Base-by-base conservation (phyloP, 2,797 vertebrate species). In the Phrynocephalus forsythii region DNA sequence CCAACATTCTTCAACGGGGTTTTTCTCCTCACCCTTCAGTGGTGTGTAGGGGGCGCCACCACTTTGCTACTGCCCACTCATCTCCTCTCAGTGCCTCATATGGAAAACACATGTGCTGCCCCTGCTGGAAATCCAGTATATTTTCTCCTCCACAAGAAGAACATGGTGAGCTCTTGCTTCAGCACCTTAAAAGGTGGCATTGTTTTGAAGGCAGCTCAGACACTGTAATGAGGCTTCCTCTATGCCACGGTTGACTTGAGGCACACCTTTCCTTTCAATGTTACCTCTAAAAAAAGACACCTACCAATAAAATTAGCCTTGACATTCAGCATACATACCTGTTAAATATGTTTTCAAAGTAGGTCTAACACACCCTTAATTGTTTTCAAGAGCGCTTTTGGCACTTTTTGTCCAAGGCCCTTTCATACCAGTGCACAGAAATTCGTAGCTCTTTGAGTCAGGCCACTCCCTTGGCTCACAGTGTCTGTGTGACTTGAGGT, bases 291-390 rank as follows among this genome's bases (percentile, higher is more conserved):
- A 81, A 81, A 83, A 93, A 93, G 84, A 48, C 89, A 89, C 85
- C 91, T 66, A 92, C 87, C 92, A 38, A 89, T 86, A 95, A 94
- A 93, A 89, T 79, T 91, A 93, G 82, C 89, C 88, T 79, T 86
- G 85, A 91, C 90, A 89, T 75, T 1, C 89, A 87, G 90, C 91
- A 90, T 88, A 87, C 66, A 83, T 67, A 86, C 75, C 88, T 94
- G 92, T 90, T 89, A 87, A 92, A 93, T 93, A 93, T 91, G 87
- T 92, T 93, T 83, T 82, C 84, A 92, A 90, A 94, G 91, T 82
- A 86, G n/a, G 87, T 86, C 79, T 73, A 87, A 90, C 90, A 92
- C 92, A 91, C 93, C 90, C 89, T 72, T 87, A 93, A 91, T 91
- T 90, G 92, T 71, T 91, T 89, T 91, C 83, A 72, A 90, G 69